Percentiles rank a stretch among this genome's conserved stretches.
These are phyloP conservation scores for Synanthedon formicaeformis DNA, from an alignment of 2,888 invertebrate genomes.

Conservation along the genomic window DNA sequence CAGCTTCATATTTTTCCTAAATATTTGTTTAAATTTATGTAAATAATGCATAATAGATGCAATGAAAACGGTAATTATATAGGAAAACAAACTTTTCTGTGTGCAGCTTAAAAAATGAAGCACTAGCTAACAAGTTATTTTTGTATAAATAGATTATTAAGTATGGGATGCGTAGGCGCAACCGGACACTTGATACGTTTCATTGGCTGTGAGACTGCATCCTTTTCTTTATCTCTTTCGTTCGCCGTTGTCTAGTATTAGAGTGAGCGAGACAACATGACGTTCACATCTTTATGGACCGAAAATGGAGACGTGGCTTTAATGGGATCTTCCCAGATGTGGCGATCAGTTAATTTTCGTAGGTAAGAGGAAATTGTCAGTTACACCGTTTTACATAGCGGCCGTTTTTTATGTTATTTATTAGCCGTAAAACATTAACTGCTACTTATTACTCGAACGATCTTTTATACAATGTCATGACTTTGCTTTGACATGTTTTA, in stretches of 20 bases:
- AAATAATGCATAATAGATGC: conserved; percentile 20
- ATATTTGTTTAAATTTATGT: conserved; percentile 30
- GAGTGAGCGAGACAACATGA: conserved; percentile 34
- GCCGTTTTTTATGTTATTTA: conserved; percentile 46
- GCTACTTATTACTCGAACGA: conserved; percentile 16
- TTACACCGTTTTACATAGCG: conserved; percentile 42
- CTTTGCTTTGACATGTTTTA: background rate
- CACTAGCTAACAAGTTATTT: no score
- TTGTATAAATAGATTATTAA: conserved; percentile 14
- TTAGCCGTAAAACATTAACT: conserved; percentile 16
- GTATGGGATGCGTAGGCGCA: conserved; percentile 46
- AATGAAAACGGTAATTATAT: no score
- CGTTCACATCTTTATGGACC: conserved; percentile 56
- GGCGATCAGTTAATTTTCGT: conserved; percentile 49
- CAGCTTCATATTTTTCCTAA: conserved; percentile 11
- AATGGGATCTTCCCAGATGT: conserved; percentile 56
- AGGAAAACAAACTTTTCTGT: no score
- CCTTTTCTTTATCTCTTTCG: conserved; percentile 41
- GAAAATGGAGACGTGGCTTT: conserved; percentile 52
- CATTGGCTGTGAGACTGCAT: conserved; percentile 57
- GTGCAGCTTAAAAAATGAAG: no score
- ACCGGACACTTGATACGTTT: conserved; percentile 61
- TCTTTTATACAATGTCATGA: background rate
- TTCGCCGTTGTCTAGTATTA: conserved; percentile 7
- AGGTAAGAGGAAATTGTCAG: conserved; percentile 56